Conservation (phyloP, 1,140 invertebrate species). For the Drosophila elegans region DNA sequence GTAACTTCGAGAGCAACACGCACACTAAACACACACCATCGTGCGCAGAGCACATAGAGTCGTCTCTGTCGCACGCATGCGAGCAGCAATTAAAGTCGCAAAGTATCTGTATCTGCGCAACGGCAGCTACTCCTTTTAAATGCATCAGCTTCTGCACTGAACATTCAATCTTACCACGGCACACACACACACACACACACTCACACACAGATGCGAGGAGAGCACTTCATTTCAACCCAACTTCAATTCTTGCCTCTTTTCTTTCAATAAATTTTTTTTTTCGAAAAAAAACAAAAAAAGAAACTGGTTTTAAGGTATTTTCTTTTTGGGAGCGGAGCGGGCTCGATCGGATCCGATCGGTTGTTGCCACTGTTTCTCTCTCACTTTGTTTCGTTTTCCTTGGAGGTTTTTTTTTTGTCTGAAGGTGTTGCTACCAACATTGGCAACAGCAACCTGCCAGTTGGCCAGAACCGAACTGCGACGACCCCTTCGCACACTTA, state of each 20-base stretch:
- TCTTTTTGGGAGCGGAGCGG: constrained; percentile 58
- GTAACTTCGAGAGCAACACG: constrained; percentile 28
- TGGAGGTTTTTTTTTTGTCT: constrained; percentile 19
- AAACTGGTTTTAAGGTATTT: constrained; percentile 84
- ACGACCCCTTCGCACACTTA: constrained; percentile 54
- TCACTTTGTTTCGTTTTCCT: constrained; percentile 35
- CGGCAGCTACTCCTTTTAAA: constrained; percentile 79
- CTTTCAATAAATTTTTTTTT: constrained; percentile 68
- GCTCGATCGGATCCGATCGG: constrained; percentile 45
- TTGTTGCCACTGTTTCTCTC: constrained; percentile 55
- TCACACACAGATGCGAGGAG: constrained; percentile 37
- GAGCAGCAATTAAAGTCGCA: constrained; percentile 67
- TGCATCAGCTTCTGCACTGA: constrained; percentile 76
- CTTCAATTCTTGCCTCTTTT: constrained; percentile 74
- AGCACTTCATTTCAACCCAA: constrained; percentile 75
- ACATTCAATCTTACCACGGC: constrained; percentile 71
- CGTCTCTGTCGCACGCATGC: constrained; percentile 67
- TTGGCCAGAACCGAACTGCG: constrained; percentile 35
- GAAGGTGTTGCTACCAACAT: constrained; percentile 61
- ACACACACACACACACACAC: neutral
- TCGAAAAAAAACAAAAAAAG: constrained; percentile 54
- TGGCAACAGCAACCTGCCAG: constrained; percentile 61
- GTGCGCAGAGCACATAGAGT: constrained; percentile 52
- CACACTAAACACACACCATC: constrained; percentile 21
- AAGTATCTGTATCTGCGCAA: constrained; percentile 74